Percentiles rank a stretch among this genome's conserved stretches.
Conservation (phyloP, 2,797 vertebrate genomes). For the Acanthiza pusilla region DNA sequence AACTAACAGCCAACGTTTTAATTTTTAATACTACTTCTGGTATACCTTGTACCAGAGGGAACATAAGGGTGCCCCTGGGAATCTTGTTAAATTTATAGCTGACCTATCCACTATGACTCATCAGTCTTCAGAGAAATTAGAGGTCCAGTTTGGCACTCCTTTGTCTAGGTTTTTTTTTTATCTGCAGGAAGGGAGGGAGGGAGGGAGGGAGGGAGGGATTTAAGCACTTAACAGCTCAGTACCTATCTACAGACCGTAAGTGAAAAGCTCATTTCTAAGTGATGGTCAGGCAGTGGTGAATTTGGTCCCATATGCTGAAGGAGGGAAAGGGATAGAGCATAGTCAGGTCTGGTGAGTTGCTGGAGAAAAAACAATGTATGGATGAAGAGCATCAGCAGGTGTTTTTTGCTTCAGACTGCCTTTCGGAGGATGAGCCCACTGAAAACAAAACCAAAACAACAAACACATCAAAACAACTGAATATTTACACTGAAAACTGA, state of each 20-base stretch:
- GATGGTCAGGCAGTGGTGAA: background rate
- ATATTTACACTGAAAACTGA: background rate
- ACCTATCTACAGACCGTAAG: background rate
- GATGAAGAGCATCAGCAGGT: background rate
- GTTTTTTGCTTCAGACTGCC: background rate
- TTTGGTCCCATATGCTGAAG: background rate
- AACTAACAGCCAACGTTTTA: background rate
- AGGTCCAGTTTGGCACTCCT: background rate
- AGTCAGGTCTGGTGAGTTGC: background rate
- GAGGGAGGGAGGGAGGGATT: background rate
- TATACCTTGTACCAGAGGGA: background rate
- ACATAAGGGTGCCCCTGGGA: background rate
- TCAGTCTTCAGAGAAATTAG: constrained; percentile 5
- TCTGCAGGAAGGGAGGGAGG: background rate
- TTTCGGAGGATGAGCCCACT: background rate
- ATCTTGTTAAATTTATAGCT: constrained; percentile 7
- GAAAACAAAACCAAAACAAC: background rate
- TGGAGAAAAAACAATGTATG: background rate
- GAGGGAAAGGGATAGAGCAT: background rate
- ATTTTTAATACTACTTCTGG: constrained; percentile 27
- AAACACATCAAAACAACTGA: background rate
- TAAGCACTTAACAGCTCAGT: background rate
- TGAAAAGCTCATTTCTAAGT: background rate
- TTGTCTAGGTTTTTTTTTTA: background rate
- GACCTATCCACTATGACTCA: background rate